Evolutionary conservation across 2,797 vertebrate genomes (phyloP).

Genomic region (Argentina silus): DNA sequence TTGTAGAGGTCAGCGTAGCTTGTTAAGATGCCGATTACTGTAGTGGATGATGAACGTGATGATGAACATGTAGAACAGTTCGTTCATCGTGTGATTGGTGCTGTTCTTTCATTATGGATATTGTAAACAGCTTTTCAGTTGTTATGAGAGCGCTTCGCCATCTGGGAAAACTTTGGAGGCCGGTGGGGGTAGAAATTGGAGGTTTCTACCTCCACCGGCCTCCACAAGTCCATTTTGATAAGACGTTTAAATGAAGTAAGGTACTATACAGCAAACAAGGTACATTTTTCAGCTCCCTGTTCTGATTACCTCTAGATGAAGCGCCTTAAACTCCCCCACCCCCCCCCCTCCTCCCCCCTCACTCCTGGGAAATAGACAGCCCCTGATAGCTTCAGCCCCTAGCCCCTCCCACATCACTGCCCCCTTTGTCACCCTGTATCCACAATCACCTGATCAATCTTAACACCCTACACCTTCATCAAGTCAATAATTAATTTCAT

Average conservation of each 20-base stretch:
- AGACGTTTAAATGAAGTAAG: not conserved
- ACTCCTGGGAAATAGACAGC: slow-evolving; percentile 47
- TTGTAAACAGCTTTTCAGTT: not conserved
- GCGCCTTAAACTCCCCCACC: too few relatives aligned
- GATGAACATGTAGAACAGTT: not conserved
- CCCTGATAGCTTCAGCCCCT: slow-evolving; percentile 49
- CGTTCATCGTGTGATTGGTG: not conserved
- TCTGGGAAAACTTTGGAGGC: too few relatives aligned
- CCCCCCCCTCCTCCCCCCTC: too few relatives aligned
- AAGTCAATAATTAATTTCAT: slow-evolving; percentile 63
- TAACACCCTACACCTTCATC: slow-evolving; percentile 55
- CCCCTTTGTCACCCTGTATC: slow-evolving; percentile 56
- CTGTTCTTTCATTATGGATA: not conserved
- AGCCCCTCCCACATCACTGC: slow-evolving; percentile 44
- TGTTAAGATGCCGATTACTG: not conserved
- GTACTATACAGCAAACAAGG: not conserved
- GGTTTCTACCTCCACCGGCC: not conserved
- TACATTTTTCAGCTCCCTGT: too few relatives aligned
- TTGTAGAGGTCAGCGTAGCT: not conserved
- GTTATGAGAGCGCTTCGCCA: not conserved
- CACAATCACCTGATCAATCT: slow-evolving; percentile 52
- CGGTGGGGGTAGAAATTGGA: too few relatives aligned
- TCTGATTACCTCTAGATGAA: too few relatives aligned
- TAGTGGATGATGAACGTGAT: not conserved
- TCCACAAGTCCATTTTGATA: not conserved